Evolutionary conservation across 2,797 vertebrate species (phyloP), one percentile per base, ranked within the genome.

Genomic region (Gobio occitaniae): DNA sequence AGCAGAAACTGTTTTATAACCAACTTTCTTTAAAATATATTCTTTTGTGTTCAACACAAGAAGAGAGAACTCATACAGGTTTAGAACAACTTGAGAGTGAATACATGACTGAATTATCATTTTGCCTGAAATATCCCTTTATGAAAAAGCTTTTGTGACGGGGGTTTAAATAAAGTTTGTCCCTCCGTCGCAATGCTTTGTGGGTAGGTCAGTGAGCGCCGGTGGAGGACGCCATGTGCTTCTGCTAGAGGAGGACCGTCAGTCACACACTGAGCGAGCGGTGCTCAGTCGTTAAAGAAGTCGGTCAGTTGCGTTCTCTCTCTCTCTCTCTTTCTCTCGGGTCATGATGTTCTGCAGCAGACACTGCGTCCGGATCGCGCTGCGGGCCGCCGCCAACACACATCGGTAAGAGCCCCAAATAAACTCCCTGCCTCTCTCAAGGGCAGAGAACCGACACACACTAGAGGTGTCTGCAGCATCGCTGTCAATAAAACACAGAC

Each of bases 211-310:
- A 95, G 92, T 70, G 79, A 86, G 50, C 5, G 63, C 21, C 82
- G 83, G 76, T 36, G 82, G 85, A 88, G 93, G 94, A 93, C 94
- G 94, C 94, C 95, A 96, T 96, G 95, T 96, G 95, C 94, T 94
- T 91, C 86, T 94, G 92, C 10, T 85, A 80, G 48, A 50, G 59
- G 41, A 48, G 32, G 50, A 15, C 56, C 21, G 21, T 19, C 54
- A 56, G 54, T 54, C 21, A 41, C 15, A 29, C 44, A 52, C n/a
- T 65, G 48, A 9, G 41, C 0, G 41, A 44, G 63, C 4, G 13
- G 13, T 21, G 41, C 70, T 17, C 11, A 11, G 17, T 44, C 61
- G 41, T 76, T 66, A 21, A 19, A 61, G 7, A 48, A 44, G 74
- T 38, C 50, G 56, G 13, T 83, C 32, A 54, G 3, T 80, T 11